These are phyloP conservation scores for Neuroterus valhalla DNA, from an alignment of 1,140 invertebrate genomes.

Conservation along the genomic window DNA sequence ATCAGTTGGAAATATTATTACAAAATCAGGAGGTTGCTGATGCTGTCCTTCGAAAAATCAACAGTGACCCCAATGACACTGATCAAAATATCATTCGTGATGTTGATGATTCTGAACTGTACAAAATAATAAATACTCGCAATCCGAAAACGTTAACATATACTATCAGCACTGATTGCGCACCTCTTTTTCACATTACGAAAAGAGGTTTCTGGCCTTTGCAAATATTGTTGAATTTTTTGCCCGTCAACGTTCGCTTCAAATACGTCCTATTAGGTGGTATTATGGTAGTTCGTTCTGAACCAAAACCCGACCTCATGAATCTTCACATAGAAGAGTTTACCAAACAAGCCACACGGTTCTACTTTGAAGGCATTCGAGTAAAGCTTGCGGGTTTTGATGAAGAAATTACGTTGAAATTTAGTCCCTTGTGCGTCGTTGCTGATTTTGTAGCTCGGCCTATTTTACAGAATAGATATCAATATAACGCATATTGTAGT, in stretches of 20 bases:
- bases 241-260: conserved; percentile 24
- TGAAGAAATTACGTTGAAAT: neutral
- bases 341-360: neutral
- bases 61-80: neutral
- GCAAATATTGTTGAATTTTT: conserved; percentile 30
- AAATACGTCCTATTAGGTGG: conserved; percentile 23
- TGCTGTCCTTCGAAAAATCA: neutral
- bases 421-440: neutral
- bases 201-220: conserved; percentile 34
- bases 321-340: conserved; percentile 2
- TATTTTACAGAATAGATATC: conserved; percentile 18
- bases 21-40: neutral
- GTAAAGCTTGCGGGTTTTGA: neutral
- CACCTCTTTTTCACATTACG: conserved; percentile 24
- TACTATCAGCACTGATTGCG: conserved; percentile 28
- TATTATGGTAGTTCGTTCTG: conserved; percentile 4
- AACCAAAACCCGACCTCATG: conserved; percentile 27
- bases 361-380: neutral
- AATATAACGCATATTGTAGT: conserved; percentile 31
- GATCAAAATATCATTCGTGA: neutral
- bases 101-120: neutral
- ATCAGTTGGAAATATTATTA: neutral
- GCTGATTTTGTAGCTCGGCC: neutral
- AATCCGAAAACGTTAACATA: conserved; percentile 23
- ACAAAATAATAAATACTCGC: neutral